Conservation (phyloP, 2,113 vertebrate species). For the Okapia johnstoni region DNA sequence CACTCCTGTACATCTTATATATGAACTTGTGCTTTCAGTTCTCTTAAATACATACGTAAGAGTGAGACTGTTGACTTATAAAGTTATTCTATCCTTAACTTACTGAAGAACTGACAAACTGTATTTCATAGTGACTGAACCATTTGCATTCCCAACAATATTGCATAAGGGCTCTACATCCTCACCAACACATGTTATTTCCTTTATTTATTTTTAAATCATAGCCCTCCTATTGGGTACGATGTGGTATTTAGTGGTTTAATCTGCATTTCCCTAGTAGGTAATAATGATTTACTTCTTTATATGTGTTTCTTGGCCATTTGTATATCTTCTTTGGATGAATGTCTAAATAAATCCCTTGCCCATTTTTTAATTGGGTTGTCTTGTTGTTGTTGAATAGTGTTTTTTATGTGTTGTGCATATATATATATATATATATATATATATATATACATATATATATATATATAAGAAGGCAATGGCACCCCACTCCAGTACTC, state of each 20-base stretch:
- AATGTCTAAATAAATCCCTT: not conserved
- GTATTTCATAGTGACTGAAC: not conserved
- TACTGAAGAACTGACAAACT: not conserved
- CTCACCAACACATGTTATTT: not conserved
- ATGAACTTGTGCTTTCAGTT: not conserved
- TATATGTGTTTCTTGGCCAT: not conserved
- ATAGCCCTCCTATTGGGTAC: not conserved
- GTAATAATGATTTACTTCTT: not conserved
- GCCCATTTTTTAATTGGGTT: not conserved
- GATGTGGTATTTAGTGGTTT: not conserved
- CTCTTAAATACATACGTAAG: not conserved
- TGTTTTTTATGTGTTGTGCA: not conserved
- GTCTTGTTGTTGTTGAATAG: not conserved
- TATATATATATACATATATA: not conserved
- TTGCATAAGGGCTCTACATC: not conserved
- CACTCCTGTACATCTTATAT: not conserved
- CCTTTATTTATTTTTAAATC: not conserved
- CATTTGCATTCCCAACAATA: not conserved
- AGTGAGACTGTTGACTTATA: not conserved
- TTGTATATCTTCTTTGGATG: not conserved
- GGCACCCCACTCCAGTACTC: too few relatives aligned
- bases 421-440: not conserved
- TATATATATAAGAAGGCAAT: too few relatives aligned
- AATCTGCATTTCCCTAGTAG: not conserved
- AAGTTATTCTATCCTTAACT: not conserved